These are phyloP conservation scores for Sipunculus nudus DNA, from an alignment of 2,888 invertebrate genomes.

Conservation along the genomic window DNA sequence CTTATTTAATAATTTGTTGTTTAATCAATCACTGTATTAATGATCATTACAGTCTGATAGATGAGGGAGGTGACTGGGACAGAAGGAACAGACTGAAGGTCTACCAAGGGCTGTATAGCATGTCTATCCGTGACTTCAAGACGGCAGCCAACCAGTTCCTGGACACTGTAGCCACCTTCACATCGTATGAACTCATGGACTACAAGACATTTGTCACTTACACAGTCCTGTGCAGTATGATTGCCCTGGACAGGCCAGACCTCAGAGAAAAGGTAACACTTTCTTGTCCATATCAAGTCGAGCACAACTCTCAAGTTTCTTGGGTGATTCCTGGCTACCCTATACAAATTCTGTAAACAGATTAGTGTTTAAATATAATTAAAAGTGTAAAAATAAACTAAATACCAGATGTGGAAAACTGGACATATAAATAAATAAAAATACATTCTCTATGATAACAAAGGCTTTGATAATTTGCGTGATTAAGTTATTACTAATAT, in stretches of 20 bases:
- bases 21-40: too few relatives aligned
- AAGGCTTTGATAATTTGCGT: too few relatives aligned
- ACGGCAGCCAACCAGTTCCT: conserved; percentile 92
- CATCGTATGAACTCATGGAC: conserved; percentile 98
- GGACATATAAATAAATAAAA: too few relatives aligned
- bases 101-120: conserved; percentile 86
- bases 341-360: too few relatives aligned
- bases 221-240: conserved; percentile 84
- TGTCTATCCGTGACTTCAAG: conserved; percentile 96
- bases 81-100: conserved; percentile 96
- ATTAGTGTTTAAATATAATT: too few relatives aligned
- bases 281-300: neutral
- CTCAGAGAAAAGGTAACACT: conserved; percentile 76
- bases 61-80: conserved; percentile 99
- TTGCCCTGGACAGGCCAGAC: conserved; percentile 82
- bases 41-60: conserved; percentile 75
- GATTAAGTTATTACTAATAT: too few relatives aligned
- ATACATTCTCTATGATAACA: too few relatives aligned
- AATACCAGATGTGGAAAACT: too few relatives aligned
- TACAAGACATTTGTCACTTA: conserved; percentile 87
- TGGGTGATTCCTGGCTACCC: too few relatives aligned
- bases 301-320: too few relatives aligned
- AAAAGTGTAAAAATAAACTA: too few relatives aligned
- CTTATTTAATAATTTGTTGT: too few relatives aligned
- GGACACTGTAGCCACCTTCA: conserved; percentile 98